phyloP scores from a whole-genome alignment of 30 jellyfish, hydroid and myxozoan genomes.

The Turritopsis dohrnii region DNA sequence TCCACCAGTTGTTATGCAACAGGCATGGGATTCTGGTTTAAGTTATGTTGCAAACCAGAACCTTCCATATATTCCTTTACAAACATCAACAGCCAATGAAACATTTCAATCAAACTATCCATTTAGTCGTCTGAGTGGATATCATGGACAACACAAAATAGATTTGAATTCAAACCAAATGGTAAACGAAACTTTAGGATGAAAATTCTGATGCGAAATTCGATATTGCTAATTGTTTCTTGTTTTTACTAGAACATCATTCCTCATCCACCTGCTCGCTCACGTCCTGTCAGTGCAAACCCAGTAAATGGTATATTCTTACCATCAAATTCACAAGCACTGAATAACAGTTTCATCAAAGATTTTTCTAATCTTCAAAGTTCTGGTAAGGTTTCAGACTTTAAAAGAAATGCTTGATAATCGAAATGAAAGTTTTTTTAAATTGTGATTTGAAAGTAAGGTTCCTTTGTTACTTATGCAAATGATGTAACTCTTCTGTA shows the following conservation, averaged over 20 bases:
- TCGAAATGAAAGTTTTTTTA: neutral
- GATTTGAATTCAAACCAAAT: constrained; percentile 27
- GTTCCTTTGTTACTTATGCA: too few species aligned
- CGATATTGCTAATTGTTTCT: neutral
- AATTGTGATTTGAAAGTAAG: too few species aligned
- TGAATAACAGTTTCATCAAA: neutral
- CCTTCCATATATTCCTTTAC: constrained; percentile 58
- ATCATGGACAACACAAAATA: constrained; percentile 1
- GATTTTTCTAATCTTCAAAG: constrained; percentile 10
- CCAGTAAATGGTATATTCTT: constrained; percentile 33
- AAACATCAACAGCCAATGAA: neutral
- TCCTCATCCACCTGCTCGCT: constrained; percentile 79
- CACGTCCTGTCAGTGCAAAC: constrained; percentile 47
- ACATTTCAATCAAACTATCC: neutral
- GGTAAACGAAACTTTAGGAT: neutral
- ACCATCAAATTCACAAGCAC: neutral
- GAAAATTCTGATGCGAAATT: neutral
- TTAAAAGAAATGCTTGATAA: too few species aligned
- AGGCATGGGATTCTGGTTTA: constrained; percentile 37
- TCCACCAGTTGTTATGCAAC: constrained; percentile 49
- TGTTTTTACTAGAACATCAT: constrained; percentile 1
- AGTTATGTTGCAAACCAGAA: constrained; percentile 14
- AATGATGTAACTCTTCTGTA: too few species aligned
- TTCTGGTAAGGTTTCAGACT: neutral
- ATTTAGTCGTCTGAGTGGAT: neutral